Base-by-base conservation (phyloP, 2,797 vertebrate genomes). In the Rhinella marina region DNA sequence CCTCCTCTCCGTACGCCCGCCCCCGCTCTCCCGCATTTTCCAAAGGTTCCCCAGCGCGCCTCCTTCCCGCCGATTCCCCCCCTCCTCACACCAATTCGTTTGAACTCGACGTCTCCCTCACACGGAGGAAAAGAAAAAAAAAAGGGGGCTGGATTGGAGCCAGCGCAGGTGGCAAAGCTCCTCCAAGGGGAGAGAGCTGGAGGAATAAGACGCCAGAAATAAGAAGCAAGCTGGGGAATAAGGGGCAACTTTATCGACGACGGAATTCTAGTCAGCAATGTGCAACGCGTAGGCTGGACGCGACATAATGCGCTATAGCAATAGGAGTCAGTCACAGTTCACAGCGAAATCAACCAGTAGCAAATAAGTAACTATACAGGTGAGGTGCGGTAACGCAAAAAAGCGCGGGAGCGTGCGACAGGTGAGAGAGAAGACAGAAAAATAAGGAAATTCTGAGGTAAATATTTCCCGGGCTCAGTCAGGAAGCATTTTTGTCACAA, bases 31-130 rank as follows among this genome's bases (percentile, higher is more conserved):
- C 50, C 73, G 27, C 85, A 77, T 54, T 80, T 70, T 86, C 77
- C n/a, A 8, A 50, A 23, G 75, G 59, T 27, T 25, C 23, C 72
- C 10, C 57, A 19, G 56, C 78, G 66, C 70, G 66, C 68, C 56
- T 48, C 84, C 68, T 76, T 89, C 79, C 88, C 62, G 84, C 84
- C 88, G 84, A 54, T 75, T 72, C 52, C 79, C 80, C 16, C 86
- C 59, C 59, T 72, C 86, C 52, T 56, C 21, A 59, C 70, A 41
- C 68, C 86, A 29, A 62, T n/a, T 79, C 83, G 57, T 88, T 81
- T 88, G 87, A 41, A 59, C 50, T 57, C 21, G 6, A 14, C 57
- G 7, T 52, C 48, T 77, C 78, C 19, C 85, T 59, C 64, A 56
- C 14, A 54, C 48, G 17, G 9, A 59, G 59, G 50, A 7, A 12